Base-by-base conservation (phyloP, 2,888 invertebrate species). In the Euzophera pinguis region DNA sequence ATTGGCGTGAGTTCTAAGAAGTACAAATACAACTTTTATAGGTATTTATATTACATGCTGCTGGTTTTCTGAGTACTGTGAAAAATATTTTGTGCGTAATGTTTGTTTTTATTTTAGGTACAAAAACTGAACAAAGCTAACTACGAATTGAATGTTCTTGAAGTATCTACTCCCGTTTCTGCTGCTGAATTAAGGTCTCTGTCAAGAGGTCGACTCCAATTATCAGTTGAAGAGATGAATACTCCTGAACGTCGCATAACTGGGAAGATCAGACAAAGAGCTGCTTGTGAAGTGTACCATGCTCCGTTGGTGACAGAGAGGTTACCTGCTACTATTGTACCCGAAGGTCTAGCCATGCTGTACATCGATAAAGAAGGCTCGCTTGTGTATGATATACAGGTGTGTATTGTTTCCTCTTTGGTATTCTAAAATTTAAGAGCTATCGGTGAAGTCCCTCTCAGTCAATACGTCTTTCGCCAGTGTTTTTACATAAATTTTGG, bases 231-330 rank as follows among this genome's bases (percentile, higher is more conserved):
- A 69, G 95, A 95, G 0, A 91, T 93, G 22, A 92, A 92, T 27
- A 92, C 93, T 60, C 93, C 94, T 0, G 91, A 92, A 47, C 77
- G 95, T 42, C 91, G 92, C 57, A 91, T 97, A 47, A 92, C 92
- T 14, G 97, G 97, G 0, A 86, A 87, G 47, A 93, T 97, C 1
- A 90, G 94, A 17, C 94, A 96, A 10, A 92, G 95, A 63, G 93
- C 94, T 0, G 93, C 94, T 0, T 97, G 97, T 69, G 96, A 97
- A 77, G 87, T 96, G 52, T 96, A 95, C 75, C 95, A 96, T 71
- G 92, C 95, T 0, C 90, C 94, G 0, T 73, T 95, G 38, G 83
- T 93, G 1, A 91, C 92, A 0, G 86, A 92, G 70, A 80, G 88
- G 55, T 67, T 81, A 63, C 90, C 77, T 32, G 90, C 73, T 52